These are phyloP conservation scores for Cavia porcellus DNA, from an alignment of 2,113 vertebrate genomes.

Conservation along the genomic window DNA sequence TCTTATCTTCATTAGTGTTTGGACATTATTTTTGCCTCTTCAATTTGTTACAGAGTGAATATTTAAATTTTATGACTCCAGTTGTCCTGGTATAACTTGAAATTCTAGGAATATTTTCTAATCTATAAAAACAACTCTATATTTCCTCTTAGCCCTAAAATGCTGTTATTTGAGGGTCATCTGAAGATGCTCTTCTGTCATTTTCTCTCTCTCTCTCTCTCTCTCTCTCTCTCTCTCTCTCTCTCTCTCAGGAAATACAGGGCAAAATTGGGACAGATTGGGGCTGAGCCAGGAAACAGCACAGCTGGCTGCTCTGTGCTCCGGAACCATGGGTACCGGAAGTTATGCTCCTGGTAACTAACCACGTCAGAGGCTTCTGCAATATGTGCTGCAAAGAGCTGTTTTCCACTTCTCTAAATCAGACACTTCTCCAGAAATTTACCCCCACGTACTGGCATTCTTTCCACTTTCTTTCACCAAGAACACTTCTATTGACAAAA, in stretches of 20 bases:
- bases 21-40: neutral
- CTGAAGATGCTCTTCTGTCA: neutral
- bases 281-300: neutral
- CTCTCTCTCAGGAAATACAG: conserved; percentile 21
- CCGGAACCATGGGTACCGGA: neutral
- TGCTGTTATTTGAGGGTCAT: neutral
- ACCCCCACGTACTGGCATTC: conserved; percentile 15
- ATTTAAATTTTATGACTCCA: neutral
- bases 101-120: conserved; percentile 44
- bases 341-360: neutral
- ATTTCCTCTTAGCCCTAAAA: conserved; percentile 48
- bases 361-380: neutral
- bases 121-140: conserved; percentile 11
- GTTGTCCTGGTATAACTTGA: neutral
- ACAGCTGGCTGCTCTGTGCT: rapidly evolving
- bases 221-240: too few species aligned
- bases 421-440: conserved; percentile 55
- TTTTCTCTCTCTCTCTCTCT: neutral
- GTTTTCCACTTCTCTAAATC: conserved; percentile 3
- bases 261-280: neutral
- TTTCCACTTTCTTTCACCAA: conserved; percentile 28
- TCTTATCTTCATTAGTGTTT: neutral
- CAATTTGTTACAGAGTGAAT: neutral
- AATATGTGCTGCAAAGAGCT: neutral
- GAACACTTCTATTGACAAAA: conserved; percentile 13